Percentiles rank a stretch among this genome's conserved stretches.
Conservation (phyloP, 2,113 vertebrate genomes). For the Gambusia affinis region DNA sequence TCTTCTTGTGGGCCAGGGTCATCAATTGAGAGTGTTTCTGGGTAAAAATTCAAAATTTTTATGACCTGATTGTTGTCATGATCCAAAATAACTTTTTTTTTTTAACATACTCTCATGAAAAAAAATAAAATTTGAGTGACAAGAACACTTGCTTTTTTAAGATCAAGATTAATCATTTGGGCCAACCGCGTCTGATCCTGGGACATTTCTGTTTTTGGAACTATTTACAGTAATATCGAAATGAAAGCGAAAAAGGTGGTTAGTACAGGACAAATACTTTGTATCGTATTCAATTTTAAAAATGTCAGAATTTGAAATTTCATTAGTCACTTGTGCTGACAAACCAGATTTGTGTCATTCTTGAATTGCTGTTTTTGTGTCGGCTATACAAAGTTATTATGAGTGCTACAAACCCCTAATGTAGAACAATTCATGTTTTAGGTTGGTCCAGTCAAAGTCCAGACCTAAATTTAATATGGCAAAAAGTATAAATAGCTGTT, state of each 20-base stretch:
- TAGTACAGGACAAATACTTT: not conserved
- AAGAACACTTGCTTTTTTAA: too few species aligned
- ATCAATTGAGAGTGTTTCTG: too few species aligned
- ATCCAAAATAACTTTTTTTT: too few species aligned
- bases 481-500: too few species aligned
- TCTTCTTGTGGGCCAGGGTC: too few species aligned
- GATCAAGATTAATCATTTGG: too few species aligned
- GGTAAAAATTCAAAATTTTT: too few species aligned
- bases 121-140: too few species aligned
- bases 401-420: not conserved
- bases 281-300: not conserved
- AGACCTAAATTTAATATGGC: not conserved
- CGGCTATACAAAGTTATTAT: not conserved
- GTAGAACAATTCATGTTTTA: too few species aligned
- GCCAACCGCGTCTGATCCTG: too few species aligned
- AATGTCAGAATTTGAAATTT: not conserved
- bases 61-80: too few species aligned
- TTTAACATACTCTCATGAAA: too few species aligned
- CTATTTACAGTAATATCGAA: not conserved
- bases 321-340: not conserved
- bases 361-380: not conserved
- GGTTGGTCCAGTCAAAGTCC: not conserved
- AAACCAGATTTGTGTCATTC: not conserved
- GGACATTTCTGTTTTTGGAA: not conserved
- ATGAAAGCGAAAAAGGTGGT: not conserved